Conservation (phyloP, 2,888 invertebrate species). For the Himalopsyche japonica region DNA sequence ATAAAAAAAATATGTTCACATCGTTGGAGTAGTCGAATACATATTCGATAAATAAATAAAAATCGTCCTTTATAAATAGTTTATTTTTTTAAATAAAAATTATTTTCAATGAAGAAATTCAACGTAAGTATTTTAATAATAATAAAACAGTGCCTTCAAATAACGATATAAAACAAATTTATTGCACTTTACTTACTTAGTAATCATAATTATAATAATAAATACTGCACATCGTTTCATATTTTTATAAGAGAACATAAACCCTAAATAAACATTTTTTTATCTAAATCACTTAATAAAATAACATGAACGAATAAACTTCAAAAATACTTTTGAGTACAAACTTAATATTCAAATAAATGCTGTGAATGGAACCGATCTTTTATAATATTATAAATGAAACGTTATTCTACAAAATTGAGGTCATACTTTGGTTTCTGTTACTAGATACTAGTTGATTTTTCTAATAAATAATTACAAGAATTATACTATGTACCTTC, state of each 20-base stretch:
- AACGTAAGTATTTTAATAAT: neutral
- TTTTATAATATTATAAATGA: conserved; percentile 4
- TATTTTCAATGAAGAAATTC: neutral
- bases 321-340: neutral
- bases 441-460: conserved; percentile 18
- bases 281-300: neutral
- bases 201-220: neutral
- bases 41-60: neutral
- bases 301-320: neutral
- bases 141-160: neutral
- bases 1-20: too few species aligned
- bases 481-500: neutral
- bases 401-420: conserved; percentile 28
- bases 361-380: neutral
- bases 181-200: neutral
- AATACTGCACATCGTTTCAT: neutral
- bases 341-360: neutral
- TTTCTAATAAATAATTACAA: conserved; percentile 17
- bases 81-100: neutral
- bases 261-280: neutral
- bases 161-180: neutral
- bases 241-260: neutral
- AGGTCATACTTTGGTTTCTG: conserved; percentile 38
- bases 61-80: neutral
- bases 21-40: too few species aligned